Conservation (phyloP, 2,888 invertebrate species). For the Tachina grossa region DNA sequence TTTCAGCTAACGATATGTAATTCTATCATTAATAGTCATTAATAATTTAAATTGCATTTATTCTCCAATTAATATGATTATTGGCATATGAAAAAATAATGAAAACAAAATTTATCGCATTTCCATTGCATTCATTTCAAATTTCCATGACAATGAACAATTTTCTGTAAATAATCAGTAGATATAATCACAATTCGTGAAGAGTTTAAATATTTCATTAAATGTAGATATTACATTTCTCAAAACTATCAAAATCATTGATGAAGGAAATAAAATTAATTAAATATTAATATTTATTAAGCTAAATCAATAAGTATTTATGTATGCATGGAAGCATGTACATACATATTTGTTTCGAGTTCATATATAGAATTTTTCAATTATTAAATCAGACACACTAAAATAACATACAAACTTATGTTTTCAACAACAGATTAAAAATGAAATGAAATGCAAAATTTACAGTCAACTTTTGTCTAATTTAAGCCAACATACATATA, state of each 20-base stretch:
- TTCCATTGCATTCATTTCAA: too few species aligned
- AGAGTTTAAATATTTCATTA: background rate
- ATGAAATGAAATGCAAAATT: constrained; percentile 54
- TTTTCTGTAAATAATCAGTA: background rate
- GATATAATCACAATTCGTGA: background rate
- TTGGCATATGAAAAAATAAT: too few species aligned
- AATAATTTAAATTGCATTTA: too few species aligned
- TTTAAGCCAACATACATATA: background rate
- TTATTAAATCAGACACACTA: background rate
- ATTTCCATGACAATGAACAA: background rate
- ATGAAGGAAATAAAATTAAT: constrained; percentile 33
- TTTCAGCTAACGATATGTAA: too few species aligned
- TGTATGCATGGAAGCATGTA: background rate
- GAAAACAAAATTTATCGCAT: too few species aligned
- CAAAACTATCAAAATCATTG: background rate
- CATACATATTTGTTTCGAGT: background rate
- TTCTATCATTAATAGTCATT: too few species aligned
- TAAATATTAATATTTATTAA: constrained; percentile 15
- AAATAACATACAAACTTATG: background rate
- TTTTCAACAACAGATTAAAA: constrained; percentile 28
- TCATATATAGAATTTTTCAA: constrained; percentile 1
- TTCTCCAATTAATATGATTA: too few species aligned
- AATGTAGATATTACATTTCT: background rate
- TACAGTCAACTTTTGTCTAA: constrained; percentile 11
- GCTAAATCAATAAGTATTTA: constrained; percentile 20